Percentiles rank a stretch among this genome's conserved stretches.
Conservation (phyloP, 2,113 vertebrate genomes). For the Thomomys bottae region DNA sequence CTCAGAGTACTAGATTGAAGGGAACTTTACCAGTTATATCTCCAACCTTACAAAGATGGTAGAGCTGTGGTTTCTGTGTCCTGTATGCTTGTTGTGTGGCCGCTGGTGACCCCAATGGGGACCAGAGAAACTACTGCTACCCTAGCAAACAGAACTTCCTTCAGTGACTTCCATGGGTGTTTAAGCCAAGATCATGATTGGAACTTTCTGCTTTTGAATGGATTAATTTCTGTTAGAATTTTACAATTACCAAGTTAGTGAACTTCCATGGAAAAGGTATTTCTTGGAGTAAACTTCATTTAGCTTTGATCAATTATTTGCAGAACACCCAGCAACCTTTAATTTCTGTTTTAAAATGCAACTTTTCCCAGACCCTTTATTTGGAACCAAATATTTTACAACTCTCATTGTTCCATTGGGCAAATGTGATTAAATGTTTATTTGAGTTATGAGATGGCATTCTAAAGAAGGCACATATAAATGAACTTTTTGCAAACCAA, state of each 20-base stretch:
- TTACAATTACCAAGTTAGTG: neutral
- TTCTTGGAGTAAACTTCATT: constrained; percentile 42
- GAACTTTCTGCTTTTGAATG: constrained; percentile 15
- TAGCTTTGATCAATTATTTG: neutral
- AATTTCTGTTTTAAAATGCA: constrained; percentile 6
- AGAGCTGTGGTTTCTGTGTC: constrained; percentile 28
- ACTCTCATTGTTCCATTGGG: neutral
- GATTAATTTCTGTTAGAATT: constrained; percentile 41
- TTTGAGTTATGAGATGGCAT: neutral
- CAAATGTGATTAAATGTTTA: constrained; percentile 13
- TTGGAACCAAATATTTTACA: constrained; percentile 20
- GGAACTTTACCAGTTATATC: neutral
- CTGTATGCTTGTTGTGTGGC: neutral
- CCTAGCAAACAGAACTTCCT: neutral
- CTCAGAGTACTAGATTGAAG: constrained; percentile 24
- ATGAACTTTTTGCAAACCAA: constrained; percentile 13
- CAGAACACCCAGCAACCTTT: neutral
- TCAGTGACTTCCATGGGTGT: neutral
- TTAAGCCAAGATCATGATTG: constrained; percentile 18
- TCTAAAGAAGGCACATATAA: constrained; percentile 20
- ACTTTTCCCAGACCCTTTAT: neutral
- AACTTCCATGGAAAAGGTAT: constrained; percentile 27
- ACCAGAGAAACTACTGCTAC: neutral
- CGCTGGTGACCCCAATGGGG: neutral
- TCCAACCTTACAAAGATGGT: neutral